Evolutionary conservation across 2,113 vertebrate species (phyloP).

Genomic region (Dasyornis broadbenti): DNA sequence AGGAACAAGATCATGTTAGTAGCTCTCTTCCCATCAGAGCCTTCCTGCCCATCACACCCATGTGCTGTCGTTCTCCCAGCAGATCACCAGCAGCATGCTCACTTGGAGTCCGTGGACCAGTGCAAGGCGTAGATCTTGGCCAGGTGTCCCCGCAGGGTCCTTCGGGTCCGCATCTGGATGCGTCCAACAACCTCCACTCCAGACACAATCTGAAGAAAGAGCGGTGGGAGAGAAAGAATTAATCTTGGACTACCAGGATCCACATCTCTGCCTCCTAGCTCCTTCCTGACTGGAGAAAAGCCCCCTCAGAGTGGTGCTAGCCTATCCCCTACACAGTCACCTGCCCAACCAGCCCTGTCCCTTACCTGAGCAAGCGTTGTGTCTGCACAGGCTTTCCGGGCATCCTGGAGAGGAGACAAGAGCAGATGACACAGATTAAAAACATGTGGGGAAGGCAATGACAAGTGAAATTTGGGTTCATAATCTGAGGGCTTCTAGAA

Average conservation of each 20-base stretch:
- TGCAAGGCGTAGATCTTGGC: constrained; percentile 98
- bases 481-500: neutral
- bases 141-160: constrained; percentile 91
- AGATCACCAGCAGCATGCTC: constrained; percentile 20
- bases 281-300: neutral
- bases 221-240: neutral
- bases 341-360: neutral
- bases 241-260: neutral
- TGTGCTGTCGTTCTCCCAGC: neutral
- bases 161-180: constrained; percentile 89
- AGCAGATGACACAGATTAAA: neutral
- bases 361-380: constrained; percentile 84
- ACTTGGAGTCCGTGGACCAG: constrained; percentile 91
- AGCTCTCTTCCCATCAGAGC: neutral
- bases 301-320: neutral
- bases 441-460: fast-evolving
- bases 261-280: neutral
- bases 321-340: no score
- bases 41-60: neutral
- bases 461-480: neutral
- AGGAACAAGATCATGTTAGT: neutral
- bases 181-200: constrained; percentile 79
- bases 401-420: constrained; percentile 75
- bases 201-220: constrained; percentile 70
- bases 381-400: constrained; percentile 88